Percentiles rank a stretch among this genome's conserved stretches.
phyloP scores from a whole-genome alignment of 2,797 vertebrate genomes.

The Brotula barbata region DNA sequence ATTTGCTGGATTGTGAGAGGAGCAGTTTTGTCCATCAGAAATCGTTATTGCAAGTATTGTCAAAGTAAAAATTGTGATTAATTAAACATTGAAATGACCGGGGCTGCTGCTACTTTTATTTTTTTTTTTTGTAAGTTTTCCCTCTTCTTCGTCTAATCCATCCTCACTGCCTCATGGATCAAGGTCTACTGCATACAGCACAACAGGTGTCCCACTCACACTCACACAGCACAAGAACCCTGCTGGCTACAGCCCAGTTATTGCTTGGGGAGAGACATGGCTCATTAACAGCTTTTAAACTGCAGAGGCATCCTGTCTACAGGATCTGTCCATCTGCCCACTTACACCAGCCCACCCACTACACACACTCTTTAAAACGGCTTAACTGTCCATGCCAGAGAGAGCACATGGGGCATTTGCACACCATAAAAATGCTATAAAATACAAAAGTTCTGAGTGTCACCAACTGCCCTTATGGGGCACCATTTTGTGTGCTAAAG shows the following conservation, averaged over 20 bases:
- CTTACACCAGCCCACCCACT: conserved; percentile 56
- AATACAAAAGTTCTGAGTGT: conserved; percentile 51
- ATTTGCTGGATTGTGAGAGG: too few relatives aligned
- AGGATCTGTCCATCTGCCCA: conserved; percentile 58
- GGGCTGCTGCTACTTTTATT: conserved; percentile 43
- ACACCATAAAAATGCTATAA: conserved; percentile 38
- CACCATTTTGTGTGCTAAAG: conserved; percentile 36
- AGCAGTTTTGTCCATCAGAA: too few relatives aligned
- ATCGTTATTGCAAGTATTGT: too few relatives aligned
- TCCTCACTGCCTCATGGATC: conserved; percentile 43
- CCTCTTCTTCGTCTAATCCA: conserved; percentile 54
- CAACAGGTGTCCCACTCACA: conserved; percentile 71
- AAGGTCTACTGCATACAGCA: conserved; percentile 58
- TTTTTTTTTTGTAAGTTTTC: too few relatives aligned
- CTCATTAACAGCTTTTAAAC: conserved; percentile 79
- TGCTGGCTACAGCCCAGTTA: conserved; percentile 67
- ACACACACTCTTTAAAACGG: conserved; percentile 60
- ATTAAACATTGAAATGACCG: too few relatives aligned
- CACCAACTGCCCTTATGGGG: conserved; percentile 37
- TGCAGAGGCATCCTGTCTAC: conserved; percentile 65
- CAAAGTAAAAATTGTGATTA: too few relatives aligned
- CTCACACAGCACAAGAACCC: conserved; percentile 57
- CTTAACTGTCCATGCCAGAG: conserved; percentile 66
- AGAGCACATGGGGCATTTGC: conserved; percentile 59
- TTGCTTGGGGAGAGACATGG: conserved; percentile 74